A percentile compares a stretch with the other conserved stretches of the same genome.
Conservation (phyloP, 1,140 invertebrate species). For the Pogonus chalceus region DNA sequence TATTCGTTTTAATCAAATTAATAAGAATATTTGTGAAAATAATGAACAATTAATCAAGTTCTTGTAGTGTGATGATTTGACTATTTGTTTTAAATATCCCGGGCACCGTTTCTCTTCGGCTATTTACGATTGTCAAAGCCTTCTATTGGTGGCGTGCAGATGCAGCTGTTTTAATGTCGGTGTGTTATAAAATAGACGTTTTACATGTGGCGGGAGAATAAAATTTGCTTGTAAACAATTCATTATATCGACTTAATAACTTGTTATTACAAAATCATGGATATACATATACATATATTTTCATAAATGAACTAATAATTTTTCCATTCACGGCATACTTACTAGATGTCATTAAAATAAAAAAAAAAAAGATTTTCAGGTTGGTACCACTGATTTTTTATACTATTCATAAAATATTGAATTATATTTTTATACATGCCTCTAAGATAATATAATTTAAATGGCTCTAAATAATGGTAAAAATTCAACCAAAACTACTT, state of each 20-base stretch:
- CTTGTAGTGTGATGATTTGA: background rate
- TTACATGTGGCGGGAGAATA: conserved; percentile 29
- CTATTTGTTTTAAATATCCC: conserved; percentile 30
- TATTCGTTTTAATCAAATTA: background rate
- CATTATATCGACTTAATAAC: background rate
- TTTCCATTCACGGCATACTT: background rate
- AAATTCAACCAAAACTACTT: too few species aligned
- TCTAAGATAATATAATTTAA: too few species aligned
- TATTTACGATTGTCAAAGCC: conserved; percentile 33
- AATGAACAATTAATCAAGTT: conserved; percentile 4
- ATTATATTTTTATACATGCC: background rate
- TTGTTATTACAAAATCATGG: too few species aligned
- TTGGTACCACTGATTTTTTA: background rate
- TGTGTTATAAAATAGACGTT: conserved; percentile 23
- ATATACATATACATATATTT: too few species aligned
- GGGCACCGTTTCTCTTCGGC: conserved; percentile 28
- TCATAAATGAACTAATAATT: background rate
- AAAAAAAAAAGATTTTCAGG: too few species aligned
- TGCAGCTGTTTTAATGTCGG: conserved; percentile 32
- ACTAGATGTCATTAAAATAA: background rate
- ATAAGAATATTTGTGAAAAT: background rate
- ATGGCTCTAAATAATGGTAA: too few species aligned
- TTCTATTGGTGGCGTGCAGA: conserved; percentile 32
- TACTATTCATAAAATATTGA: background rate
- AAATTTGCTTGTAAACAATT: conserved; percentile 11